phyloP scores from a whole-genome alignment of 2,113 vertebrate genomes.

The Megaceryle maxima region DNA sequence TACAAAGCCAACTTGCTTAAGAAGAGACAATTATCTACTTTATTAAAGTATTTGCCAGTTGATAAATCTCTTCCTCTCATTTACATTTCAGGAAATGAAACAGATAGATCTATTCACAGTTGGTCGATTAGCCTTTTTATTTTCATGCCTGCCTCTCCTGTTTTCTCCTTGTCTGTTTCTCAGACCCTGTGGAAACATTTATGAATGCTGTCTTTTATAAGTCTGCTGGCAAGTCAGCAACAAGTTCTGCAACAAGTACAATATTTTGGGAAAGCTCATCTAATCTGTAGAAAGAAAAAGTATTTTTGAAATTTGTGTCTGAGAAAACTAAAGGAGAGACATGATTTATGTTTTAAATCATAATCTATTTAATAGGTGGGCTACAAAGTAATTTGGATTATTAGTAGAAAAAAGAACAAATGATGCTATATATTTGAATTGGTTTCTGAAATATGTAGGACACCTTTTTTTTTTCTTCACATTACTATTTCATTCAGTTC shows the following conservation, averaged over 20 bases:
- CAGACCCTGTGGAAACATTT: background rate
- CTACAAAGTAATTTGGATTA: background rate
- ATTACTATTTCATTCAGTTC: background rate
- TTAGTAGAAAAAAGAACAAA: background rate
- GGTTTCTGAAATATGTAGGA: background rate
- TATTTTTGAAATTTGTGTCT: background rate
- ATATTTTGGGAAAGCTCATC: background rate
- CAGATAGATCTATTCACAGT: constrained; percentile 6
- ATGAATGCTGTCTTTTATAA: background rate
- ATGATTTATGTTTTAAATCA: background rate
- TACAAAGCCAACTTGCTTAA: constrained; percentile 3
- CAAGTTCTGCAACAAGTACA: background rate
- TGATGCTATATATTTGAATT: background rate
- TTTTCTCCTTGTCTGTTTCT: constrained; percentile 3
- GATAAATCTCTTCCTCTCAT: constrained; percentile 20
- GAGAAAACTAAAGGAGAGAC: background rate
- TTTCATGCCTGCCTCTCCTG: background rate
- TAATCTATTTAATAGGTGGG: background rate
- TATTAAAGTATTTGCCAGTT: background rate
- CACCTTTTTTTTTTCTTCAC: background rate
- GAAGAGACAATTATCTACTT: background rate
- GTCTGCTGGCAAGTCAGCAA: background rate
- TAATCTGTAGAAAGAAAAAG: background rate
- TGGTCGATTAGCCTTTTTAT: background rate
- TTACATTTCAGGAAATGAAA: background rate